Base-by-base conservation (phyloP, 2,888 invertebrate genomes). In the Notocelia uddmanniana region DNA sequence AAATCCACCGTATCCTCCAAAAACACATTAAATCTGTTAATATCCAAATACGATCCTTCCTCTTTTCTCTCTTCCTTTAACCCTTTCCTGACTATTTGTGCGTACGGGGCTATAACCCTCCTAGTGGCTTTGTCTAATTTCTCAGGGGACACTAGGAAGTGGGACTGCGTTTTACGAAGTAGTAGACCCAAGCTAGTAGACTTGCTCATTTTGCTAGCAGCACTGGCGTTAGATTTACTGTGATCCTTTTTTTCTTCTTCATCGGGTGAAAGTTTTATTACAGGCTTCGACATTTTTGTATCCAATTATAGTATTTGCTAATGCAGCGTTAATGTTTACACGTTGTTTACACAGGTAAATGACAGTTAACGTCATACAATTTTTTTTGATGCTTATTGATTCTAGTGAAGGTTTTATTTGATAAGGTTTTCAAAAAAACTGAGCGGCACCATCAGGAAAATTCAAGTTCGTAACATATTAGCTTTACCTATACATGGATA, bases 41-140 rank as follows among this genome's bases (percentile, higher is more conserved):
- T 89, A 74, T 93, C 93, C 13, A 93, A 78, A 69, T 92, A 93
- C 1, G 83, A 85, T 1, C 82, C 89, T 34, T 85, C 83, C 52
- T 88, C 83, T 50, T 88, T 88, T 0, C 82, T 80, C 15, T 88
- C 89, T 6, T 88, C 88, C 58, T 89, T 92, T 0, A 85, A 11
- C 0, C 91, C 92, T 68, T 89, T 92, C 41, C 93, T 78, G 76
- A 91, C 91, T 62, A 93, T 93, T 73, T 91, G 93, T 0, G 93
- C 94, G 77, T 95, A 95, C 0, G 95, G 95, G 0, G 95, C 95
- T 64, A 95, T 94, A 0, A 95, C 95, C n/a, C 95, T 85, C 66
- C 94, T 86, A 0, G 95, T 95, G 0, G 94, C 94, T 77, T 92
- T 94, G 77, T 95, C 94, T 15, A 94, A 81, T 70, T 88, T 92